Percentiles rank a stretch among this genome's conserved stretches.
Evolutionary conservation across 2,888 invertebrate species (phyloP).

Genomic region (Onchidella celtica): DNA sequence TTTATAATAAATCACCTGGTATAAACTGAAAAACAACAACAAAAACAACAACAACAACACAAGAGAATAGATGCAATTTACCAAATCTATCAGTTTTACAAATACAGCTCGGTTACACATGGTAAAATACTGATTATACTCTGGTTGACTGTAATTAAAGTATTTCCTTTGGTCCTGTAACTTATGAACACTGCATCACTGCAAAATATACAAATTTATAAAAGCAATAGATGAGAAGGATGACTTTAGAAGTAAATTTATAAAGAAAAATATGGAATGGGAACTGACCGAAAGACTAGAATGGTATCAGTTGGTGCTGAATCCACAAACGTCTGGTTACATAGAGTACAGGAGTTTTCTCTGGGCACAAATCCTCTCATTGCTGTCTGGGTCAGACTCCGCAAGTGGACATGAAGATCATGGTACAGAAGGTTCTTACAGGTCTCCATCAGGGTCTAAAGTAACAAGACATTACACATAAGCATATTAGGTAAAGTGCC

Average conservation of each 20-base stretch:
- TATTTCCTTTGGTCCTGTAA: not conserved
- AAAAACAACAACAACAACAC: too few species aligned
- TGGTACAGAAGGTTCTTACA: constrained; percentile 86
- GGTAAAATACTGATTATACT: too few species aligned
- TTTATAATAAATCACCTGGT: too few species aligned
- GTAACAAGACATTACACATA: too few species aligned
- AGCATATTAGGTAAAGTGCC: too few species aligned
- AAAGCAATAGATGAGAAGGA: not conserved
- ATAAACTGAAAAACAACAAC: too few species aligned
- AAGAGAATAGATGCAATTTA: too few species aligned
- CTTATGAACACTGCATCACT: not conserved
- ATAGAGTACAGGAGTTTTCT: constrained; percentile 75
- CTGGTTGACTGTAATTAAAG: too few species aligned
- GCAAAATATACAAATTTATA: not conserved
- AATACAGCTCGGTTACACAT: too few species aligned
- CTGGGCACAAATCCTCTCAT: constrained; percentile 76
- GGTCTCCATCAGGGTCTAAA: constrained; percentile 84
- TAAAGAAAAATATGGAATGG: too few species aligned
- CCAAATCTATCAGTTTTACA: too few species aligned
- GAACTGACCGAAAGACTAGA: constrained; percentile 75
- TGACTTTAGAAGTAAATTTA: not conserved
- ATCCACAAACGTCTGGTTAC: constrained; percentile 70
- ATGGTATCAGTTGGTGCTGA: constrained; percentile 64
- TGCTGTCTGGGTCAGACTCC: constrained; percentile 75
- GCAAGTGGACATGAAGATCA: constrained; percentile 83